Base-by-base conservation (phyloP, 2,888 invertebrate genomes). In the Diarsia brunnea region DNA sequence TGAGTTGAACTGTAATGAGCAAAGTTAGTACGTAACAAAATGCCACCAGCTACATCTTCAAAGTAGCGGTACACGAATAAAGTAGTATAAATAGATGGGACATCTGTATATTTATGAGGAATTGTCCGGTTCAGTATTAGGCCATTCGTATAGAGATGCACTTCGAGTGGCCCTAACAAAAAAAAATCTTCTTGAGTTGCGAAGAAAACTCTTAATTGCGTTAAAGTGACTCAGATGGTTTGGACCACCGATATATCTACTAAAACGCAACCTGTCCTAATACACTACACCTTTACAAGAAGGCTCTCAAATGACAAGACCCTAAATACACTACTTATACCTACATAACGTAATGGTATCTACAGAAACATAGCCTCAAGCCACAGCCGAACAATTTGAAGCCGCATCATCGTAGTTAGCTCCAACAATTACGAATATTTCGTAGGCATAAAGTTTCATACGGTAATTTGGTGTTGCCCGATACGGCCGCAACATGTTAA, bases 401-500 rank as follows among this genome's bases (percentile, higher is more conserved):
- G 58, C 63, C n/a, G n/a, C 84, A 68, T 74, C 47, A 66, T 58
- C 71, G 55, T 68, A 55, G 73, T 69, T 84, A 69, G 66, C 63
- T 70, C 58, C 74, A 73, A 74, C 81, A 80, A 71, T 70, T 84
- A 75, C 84, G 64, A 67, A 66, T 76, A 83, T 77, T 83, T 87
- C 75, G 68, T 76, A 74, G 64, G 61, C 76, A 70, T 80, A 64
- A 66, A 75, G 69, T 76, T 84, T 72, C 72, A 68, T 79, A 84
- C 71, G 69, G 78, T 84, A 85, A 82, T 87, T 79, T 82, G 73
- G 61, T 66, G 58, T 78, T 78, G 77, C 66, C 68, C 49, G 72
- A 74, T 82, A 69, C 76, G 65, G 67, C 74, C 78, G 78, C 86
- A 88, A 90, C 89, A 78, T 89, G 90, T 90, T 91, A 90, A 91